These are phyloP conservation scores for Pyrrhopygopsis socrates DNA, from an alignment of 2,888 invertebrate species.

Conservation along the genomic window DNA sequence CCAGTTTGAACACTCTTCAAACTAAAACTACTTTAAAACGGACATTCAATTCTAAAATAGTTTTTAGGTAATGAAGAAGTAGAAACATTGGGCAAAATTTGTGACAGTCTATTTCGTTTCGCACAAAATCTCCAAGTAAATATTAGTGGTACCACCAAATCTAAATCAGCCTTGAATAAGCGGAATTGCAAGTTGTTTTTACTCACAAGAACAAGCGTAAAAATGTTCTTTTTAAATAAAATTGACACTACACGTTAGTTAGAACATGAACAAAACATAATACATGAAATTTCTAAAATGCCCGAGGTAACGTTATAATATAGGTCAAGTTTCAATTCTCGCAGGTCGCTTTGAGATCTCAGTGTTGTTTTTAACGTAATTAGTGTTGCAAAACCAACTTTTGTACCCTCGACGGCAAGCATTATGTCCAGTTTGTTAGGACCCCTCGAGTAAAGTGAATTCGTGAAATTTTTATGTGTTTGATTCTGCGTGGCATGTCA, in stretches of 20 bases:
- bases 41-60: not conserved
- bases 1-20: no score
- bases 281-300: constrained; percentile 29
- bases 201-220: no score
- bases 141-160: no score
- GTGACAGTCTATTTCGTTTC: no score
- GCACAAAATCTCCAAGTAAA: no score
- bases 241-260: not conserved
- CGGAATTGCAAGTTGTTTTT: no score
- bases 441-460: constrained; percentile 9
- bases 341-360: constrained; percentile 50
- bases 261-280: not conserved
- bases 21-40: no score
- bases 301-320: constrained; percentile 57
- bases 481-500: constrained; percentile 17
- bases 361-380: constrained; percentile 93
- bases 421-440: constrained; percentile 14
- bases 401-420: constrained; percentile 29
- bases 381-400: constrained; percentile 87
- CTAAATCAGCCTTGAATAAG: no score
- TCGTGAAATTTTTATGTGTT: constrained; percentile 20
- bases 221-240: not conserved
- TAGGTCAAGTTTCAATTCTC: constrained; percentile 42
- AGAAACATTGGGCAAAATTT: no score
- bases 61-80: no score